Evolutionary conservation across 2,113 vertebrate species (phyloP).

Genomic region (Xenopus borealis): DNA sequence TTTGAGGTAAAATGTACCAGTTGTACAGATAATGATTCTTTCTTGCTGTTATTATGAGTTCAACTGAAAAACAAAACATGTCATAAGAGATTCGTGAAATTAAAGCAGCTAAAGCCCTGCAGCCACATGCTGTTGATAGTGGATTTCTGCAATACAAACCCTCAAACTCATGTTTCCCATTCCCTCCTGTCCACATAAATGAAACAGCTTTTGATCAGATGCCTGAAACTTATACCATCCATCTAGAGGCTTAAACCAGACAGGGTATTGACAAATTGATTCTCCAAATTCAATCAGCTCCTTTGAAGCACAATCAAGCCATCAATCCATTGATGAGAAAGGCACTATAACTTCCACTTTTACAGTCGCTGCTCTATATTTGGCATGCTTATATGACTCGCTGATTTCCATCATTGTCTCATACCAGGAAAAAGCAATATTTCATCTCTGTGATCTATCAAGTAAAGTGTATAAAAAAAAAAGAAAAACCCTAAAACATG

Average conservation of each 20-base stretch:
- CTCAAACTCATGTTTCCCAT: conserved; percentile 28
- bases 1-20: too few relatives aligned
- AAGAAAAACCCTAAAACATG: too few relatives aligned
- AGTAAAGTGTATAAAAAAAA: too few relatives aligned
- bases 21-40: too few relatives aligned
- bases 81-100: background rate
- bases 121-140: background rate
- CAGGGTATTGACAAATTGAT: conserved; percentile 41
- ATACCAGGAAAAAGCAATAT: too few relatives aligned
- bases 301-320: conserved; percentile 36
- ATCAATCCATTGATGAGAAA: conserved; percentile 24
- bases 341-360: background rate
- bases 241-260: conserved; percentile 34
- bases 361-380: conserved; percentile 32
- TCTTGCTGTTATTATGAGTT: background rate
- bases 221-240: conserved; percentile 30
- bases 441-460: too few relatives aligned
- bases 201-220: conserved; percentile 35
- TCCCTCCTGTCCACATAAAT: conserved; percentile 21
- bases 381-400: background rate
- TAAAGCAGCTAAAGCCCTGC: background rate
- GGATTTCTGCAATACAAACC: conserved; percentile 5
- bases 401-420: background rate
- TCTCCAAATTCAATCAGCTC: conserved; percentile 35
- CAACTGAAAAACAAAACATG: background rate